A percentile compares a stretch with the other conserved stretches of the same genome.
Conservation (phyloP, 1,140 invertebrate genomes). For the Planococcus citri region DNA sequence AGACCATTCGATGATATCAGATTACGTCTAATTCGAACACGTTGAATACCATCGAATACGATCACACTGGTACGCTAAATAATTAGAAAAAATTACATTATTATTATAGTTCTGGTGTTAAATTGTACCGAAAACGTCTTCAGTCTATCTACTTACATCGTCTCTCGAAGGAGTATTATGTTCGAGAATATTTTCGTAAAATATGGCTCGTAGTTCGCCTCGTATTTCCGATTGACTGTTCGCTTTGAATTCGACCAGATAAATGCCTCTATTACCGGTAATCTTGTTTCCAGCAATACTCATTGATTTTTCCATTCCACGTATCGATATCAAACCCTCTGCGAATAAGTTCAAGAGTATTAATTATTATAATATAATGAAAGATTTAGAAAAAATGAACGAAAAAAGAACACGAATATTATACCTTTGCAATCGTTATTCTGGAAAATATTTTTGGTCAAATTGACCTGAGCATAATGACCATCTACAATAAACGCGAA, state of each 20-base stretch:
- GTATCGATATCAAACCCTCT: slow-evolving; percentile 65
- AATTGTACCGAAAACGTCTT: background rate
- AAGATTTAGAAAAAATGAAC: background rate
- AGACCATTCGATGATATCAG: slow-evolving; percentile 70
- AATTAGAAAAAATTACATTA: no score
- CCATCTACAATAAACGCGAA: slow-evolving; percentile 78
- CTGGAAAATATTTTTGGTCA: slow-evolving; percentile 72
- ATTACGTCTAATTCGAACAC: slow-evolving; percentile 81
- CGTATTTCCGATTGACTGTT: slow-evolving; percentile 89
- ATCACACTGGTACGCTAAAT: slow-evolving; percentile 57
- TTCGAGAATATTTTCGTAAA: slow-evolving; percentile 64
- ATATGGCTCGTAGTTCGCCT: slow-evolving; percentile 64
- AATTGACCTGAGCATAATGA: slow-evolving; percentile 74
- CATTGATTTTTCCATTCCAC: slow-evolving; percentile 95
- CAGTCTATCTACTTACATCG: slow-evolving; percentile 24
- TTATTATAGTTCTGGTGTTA: no score
- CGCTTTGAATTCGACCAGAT: slow-evolving; percentile 76
- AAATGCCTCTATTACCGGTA: slow-evolving; percentile 66
- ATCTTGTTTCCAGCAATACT: slow-evolving; percentile 60
- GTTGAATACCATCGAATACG: slow-evolving; percentile 87
- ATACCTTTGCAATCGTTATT: slow-evolving; percentile 62
- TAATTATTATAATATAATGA: background rate
- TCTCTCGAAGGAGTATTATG: slow-evolving; percentile 43
- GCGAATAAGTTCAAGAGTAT: slow-evolving; percentile 11
- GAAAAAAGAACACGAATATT: background rate